Evolutionary conservation across 2,888 invertebrate species (phyloP).

Genomic region (Tachina lurida): DNA sequence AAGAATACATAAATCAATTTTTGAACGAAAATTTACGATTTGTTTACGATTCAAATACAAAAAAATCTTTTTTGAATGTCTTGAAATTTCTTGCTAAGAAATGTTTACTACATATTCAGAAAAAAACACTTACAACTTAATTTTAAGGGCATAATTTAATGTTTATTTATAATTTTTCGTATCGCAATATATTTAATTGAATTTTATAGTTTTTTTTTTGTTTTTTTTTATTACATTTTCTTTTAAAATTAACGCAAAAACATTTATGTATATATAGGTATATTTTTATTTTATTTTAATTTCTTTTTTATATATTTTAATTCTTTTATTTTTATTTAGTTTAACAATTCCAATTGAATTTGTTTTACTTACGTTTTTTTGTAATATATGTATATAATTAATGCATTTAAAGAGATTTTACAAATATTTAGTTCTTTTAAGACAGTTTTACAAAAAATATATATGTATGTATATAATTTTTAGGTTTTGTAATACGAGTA

Average conservation of each 20-base stretch:
- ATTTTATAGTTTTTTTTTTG: conserved; percentile 40
- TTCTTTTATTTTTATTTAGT: conserved; percentile 15
- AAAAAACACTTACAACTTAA: background rate
- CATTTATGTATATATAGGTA: background rate
- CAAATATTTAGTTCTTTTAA: conserved; percentile 27
- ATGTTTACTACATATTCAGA: background rate
- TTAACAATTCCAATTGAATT: conserved; percentile 52
- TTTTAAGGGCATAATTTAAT: conserved; percentile 34
- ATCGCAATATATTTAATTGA: conserved; percentile 43
- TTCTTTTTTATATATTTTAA: conserved; percentile 7
- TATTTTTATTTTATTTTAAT: conserved; percentile 9
- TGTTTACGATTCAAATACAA: background rate
- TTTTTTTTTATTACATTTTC: conserved; percentile 23
- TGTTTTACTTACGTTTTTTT: conserved; percentile 9
- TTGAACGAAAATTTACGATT: background rate
- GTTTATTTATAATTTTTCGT: conserved; percentile 58
- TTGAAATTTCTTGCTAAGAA: too few species aligned
- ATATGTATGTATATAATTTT: background rate
- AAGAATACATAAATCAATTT: too few species aligned
- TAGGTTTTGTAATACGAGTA: background rate
- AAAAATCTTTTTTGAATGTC: background rate
- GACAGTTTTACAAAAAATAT: conserved; percentile 64
- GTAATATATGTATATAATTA: background rate
- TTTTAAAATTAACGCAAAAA: conserved; percentile 52
- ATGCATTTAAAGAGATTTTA: conserved; percentile 64